phyloP scores from a whole-genome alignment of 2,797 vertebrate species.

The Enteromius viviparus region DNA sequence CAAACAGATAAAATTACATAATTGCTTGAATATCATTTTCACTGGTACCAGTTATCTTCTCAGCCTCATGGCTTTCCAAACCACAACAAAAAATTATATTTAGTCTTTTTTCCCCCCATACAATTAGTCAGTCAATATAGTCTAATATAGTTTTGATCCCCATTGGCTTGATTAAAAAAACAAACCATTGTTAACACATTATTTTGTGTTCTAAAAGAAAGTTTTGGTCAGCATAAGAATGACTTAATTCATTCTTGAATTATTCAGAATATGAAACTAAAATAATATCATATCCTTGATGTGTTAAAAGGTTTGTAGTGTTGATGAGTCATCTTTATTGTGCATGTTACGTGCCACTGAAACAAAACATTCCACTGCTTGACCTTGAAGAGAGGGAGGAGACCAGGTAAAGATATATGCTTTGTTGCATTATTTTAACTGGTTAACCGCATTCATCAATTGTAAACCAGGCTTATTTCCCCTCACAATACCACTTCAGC shows the following conservation, averaged over 20 bases:
- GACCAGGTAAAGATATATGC: neutral
- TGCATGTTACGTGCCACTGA: neutral
- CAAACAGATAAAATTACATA: neutral
- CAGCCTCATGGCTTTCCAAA: neutral
- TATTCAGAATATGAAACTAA: neutral
- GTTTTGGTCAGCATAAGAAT: neutral
- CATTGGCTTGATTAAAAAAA: neutral
- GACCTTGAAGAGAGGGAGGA: slow-evolving; percentile 23
- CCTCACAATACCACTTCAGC: neutral
- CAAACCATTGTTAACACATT: neutral
- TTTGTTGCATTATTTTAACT: neutral
- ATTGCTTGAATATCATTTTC: neutral
- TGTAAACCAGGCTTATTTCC: neutral
- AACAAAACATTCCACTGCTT: slow-evolving; percentile 9
- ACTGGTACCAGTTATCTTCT: neutral
- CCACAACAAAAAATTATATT: neutral
- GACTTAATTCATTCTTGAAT: too few relatives aligned
- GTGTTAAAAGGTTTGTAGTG: neutral
- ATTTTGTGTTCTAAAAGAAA: neutral
- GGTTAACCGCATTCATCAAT: neutral
- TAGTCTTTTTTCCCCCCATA: neutral
- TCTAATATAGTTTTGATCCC: neutral
- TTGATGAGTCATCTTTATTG: slow-evolving; percentile 22
- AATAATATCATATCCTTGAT: neutral
- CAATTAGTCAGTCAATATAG: neutral